Evolutionary conservation across 2,797 vertebrate species (phyloP), one percentile per base, ranked within the genome.

Genomic region (Allobates femoralis): DNA sequence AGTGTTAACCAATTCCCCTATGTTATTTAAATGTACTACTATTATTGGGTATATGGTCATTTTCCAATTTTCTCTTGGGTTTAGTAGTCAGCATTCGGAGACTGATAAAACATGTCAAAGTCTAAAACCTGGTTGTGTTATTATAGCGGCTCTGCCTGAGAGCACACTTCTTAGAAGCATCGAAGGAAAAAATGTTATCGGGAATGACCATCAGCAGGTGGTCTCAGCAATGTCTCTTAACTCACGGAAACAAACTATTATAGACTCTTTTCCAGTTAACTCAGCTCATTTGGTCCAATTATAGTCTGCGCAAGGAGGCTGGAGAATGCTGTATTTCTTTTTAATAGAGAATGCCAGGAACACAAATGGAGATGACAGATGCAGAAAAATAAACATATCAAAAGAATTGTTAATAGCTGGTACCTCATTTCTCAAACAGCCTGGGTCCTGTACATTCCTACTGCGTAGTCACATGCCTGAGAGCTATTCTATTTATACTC

Each of bases 171-270:
- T 58, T 41, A 50, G 30, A 56, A 41, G 71, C 71, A 32, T 5
- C 60, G 32, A 62, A 79, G 56, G 56, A 60, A 67, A 55, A 67
- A 60, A 55, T 77, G 62, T 71, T 56, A 81, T 81, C 53, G 62
- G 34, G 46, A 69, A 78, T 78, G 56, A 74, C 78, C 78, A 58
- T 18, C 85, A 81, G 85, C 67, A 55, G 55, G 85, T 80, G 85
- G 78, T 81, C 78, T 50, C 28, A 26, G 53, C 34, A 64, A 34
- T 55, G 64, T 62, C 55, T 81, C 53, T 80, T 58, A 67, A 66
- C 32, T 37, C 14, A 32, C 64, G 69, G 76, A 79, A 26, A 85
- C 64, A 73, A 85, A 73, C 51, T 26, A 79, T 85, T 85, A 84
- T 23, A 28, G 41, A 34, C 75, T 41, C 28, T 85, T 79, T 34